Evolutionary conservation across 2,888 invertebrate species (phyloP), one percentile per base, ranked within the genome.

Genomic region (Drosophila conformis): DNA sequence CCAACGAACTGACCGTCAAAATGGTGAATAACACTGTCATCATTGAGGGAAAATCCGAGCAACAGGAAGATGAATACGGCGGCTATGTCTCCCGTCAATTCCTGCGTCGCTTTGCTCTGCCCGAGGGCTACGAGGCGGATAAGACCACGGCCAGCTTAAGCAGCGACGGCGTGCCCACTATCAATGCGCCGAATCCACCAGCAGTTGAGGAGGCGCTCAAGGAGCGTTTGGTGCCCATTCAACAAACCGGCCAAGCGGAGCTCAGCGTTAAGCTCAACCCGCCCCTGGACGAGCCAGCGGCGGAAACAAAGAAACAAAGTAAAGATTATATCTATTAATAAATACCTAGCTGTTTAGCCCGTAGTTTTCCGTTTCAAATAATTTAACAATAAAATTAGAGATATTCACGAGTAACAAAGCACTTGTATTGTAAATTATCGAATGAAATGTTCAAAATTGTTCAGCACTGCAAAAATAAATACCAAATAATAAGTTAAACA

Each of bases 1-100:
- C 97, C 0, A 95, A 96, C 35, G 97, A 97, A 91, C 95, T 97
- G 54, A 94, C 94, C 1, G 97, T 97, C 35, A 97, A 96, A 92
- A 96, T 96, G 0, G 94, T 96, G 0, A 96, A 96, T 13, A 95
- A 95, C 79, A 94, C 94, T 56, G 94, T 95, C 57, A 94, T 95
- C 66, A 94, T 96, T 15, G 96, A 97, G 91, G 97, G 96, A 0
- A 96, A 95, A 89, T 97, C 96, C 88, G 96, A 96, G 88, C 95
- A 97, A 71, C 95, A 95, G 75, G 94, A 95, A 36, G 96, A 96
- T 80, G 95, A 95, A 21, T 95, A 96, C 76, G 97, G 97, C 13
- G 96, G 97, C 61, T 96, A 94, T 91, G 95, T 96, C 18, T 95
- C 96, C 7, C 94, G 96, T 53, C 96, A 97, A 70, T 96, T 97